These are phyloP conservation scores for Promerops cafer DNA, from an alignment of 2,113 vertebrate genomes.

Conservation along the genomic window DNA sequence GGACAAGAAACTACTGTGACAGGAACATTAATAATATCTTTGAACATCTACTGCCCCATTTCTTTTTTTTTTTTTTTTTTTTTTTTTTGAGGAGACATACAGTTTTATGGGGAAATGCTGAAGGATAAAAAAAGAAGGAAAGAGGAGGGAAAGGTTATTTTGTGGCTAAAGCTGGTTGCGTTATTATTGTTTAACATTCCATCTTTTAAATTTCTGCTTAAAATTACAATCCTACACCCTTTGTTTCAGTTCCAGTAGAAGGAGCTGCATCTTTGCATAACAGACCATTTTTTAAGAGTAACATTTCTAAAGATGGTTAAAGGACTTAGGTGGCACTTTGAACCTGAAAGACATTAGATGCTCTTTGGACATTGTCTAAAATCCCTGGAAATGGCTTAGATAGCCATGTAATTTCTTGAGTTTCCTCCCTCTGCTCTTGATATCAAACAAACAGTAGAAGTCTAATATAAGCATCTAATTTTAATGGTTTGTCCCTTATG, in stretches of 20 bases:
- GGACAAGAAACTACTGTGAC: neutral
- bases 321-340: neutral
- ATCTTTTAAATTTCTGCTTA: neutral
- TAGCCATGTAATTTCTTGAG: neutral
- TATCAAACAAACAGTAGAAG: neutral
- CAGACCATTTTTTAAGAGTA: neutral
- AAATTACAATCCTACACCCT: neutral
- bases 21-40: constrained; percentile 27
- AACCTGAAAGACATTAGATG: neutral
- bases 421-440: neutral
- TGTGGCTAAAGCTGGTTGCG: neutral
- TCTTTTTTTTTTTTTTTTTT: neutral
- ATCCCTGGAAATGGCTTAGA: neutral
- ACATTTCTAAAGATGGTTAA: neutral
- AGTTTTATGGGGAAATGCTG: neutral
- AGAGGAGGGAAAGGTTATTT: neutral
- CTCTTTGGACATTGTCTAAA: neutral
- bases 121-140: neutral
- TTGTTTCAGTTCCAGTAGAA: neutral
- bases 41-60: neutral
- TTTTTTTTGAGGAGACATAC: neutral
- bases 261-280: neutral
- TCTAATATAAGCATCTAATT: neutral
- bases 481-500: neutral
- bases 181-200: neutral